Base-by-base conservation (phyloP, 2,888 invertebrate genomes). In the Crioceris asparagi region DNA sequence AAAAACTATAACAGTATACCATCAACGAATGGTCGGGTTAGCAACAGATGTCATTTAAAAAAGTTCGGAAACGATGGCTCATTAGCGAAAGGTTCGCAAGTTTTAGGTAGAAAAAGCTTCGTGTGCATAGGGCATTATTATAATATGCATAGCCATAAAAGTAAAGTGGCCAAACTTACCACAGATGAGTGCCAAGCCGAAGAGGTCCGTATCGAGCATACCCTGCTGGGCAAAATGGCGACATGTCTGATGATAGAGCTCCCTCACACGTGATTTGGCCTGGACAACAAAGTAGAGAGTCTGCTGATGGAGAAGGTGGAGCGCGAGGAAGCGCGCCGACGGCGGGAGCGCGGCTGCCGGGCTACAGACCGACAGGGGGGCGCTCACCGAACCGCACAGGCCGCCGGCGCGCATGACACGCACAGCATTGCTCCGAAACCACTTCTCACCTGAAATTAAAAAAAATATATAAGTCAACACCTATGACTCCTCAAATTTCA, bases 251-350 rank as follows among this genome's bases (percentile, higher is more conserved):
- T 77, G 73, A 62, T 84, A 83, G 50, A 88, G 75, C 65, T 88
- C 85, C 61, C 80, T 80, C 61, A 85, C 83, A 65, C 80, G 77
- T 52, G 84, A 79, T 69, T 87, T 88, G 61, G 81, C 81, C 77
- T 87, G 77, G 51, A 77, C 64, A 41, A 65, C 55, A 57, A 72
- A 72, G 58, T 71, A 71, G 51, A 72, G 66, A 41, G 71, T 71
- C 56, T 71, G 65, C 55, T 68, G 71, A 64, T 70, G 69, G 64
- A 76, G 75, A 69, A 74, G 69, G 59, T 75, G 75, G 57, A 76
- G 71, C 61, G 76, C 72, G 59, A 75, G 68, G 55, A 76, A 72
- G 59, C 77, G 73, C 59, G 75, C 74, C 67, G 73, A 71, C 61
- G 74, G 72, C 60, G 74, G 74, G 57, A 72, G 67, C 56, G 63